A percentile compares a stretch with the other conserved stretches of the same genome.
Conservation (phyloP, 1,140 invertebrate genomes). For the Copidosoma floridanum region DNA sequence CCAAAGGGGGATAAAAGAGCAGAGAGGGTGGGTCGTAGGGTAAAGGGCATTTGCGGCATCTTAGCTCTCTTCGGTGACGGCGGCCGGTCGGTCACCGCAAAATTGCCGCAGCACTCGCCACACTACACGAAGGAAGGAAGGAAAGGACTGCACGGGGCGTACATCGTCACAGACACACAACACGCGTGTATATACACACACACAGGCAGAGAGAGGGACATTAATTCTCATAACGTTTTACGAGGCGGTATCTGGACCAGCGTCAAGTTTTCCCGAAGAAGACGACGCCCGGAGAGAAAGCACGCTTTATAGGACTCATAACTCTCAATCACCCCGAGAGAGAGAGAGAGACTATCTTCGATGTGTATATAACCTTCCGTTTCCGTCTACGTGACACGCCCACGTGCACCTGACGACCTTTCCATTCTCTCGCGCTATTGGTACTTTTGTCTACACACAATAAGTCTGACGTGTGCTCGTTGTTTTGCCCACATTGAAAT, state of each 20-base stretch:
- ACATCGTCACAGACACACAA: too few species aligned
- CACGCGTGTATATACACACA: too few species aligned
- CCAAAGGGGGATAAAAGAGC: neutral
- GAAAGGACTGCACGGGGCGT: constrained; percentile 27
- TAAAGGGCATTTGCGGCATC: constrained; percentile 4
- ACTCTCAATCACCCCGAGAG: constrained; percentile 56
- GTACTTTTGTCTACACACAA: too few species aligned
- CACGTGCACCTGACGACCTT: too few species aligned
- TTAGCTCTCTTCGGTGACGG: neutral
- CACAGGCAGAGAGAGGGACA: constrained; percentile 39
- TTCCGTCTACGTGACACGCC: too few species aligned
- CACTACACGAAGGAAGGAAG: constrained; percentile 26
- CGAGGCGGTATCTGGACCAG: constrained; percentile 55
- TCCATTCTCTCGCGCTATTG: too few species aligned
- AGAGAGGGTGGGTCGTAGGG: neutral
- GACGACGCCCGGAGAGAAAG: constrained; percentile 45
- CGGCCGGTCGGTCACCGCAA: too few species aligned
- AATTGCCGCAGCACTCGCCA: neutral
- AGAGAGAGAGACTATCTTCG: constrained; percentile 23
- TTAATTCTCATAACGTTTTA: constrained; percentile 59
- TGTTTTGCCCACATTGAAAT: too few species aligned
- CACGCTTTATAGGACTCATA: constrained; percentile 55
- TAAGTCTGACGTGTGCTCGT: too few species aligned
- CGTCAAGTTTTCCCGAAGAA: constrained; percentile 53
- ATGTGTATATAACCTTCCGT: constrained; percentile 1